Evolutionary conservation across 2,113 vertebrate genomes (phyloP).

Genomic region (Plotosus lineatus): DNA sequence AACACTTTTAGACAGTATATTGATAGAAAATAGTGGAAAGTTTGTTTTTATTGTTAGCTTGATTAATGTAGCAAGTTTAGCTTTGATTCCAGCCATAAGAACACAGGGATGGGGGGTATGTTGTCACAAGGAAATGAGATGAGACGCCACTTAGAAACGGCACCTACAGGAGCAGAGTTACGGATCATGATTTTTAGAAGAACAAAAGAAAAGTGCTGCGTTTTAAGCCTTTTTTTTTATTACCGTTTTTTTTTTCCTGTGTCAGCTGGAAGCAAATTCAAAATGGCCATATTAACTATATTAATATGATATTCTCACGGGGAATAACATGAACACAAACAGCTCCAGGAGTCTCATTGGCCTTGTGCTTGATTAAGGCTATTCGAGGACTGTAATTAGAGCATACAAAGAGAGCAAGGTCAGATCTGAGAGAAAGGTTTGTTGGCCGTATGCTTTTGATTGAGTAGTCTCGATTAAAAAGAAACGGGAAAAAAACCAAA

Average conservation of each 20-base stretch:
- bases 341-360: neutral
- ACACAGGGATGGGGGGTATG: neutral
- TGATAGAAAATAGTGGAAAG: neutral
- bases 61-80: neutral
- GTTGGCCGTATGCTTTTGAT: conserved; percentile 24
- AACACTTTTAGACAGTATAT: neutral
- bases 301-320: conserved; percentile 29
- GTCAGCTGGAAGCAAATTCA: conserved; percentile 2
- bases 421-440: conserved; percentile 21
- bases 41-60: neutral
- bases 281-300: conserved; percentile 25
- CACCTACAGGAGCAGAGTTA: neutral
- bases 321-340: conserved; percentile 38
- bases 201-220: neutral
- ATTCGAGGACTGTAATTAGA: conserved; percentile 40
- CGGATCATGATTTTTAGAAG: neutral
- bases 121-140: neutral
- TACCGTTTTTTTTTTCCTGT: neutral
- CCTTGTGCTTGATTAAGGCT: conserved; percentile 39
- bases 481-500: too few relatives aligned
- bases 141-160: neutral
- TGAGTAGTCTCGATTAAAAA: conserved; percentile 40
- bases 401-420: conserved; percentile 27
- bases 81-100: neutral
- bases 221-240: neutral